A percentile compares a stretch with the other conserved stretches of the same genome.
Conservation (phyloP, 2,888 invertebrate genomes). For the Mystacides longicornis region DNA sequence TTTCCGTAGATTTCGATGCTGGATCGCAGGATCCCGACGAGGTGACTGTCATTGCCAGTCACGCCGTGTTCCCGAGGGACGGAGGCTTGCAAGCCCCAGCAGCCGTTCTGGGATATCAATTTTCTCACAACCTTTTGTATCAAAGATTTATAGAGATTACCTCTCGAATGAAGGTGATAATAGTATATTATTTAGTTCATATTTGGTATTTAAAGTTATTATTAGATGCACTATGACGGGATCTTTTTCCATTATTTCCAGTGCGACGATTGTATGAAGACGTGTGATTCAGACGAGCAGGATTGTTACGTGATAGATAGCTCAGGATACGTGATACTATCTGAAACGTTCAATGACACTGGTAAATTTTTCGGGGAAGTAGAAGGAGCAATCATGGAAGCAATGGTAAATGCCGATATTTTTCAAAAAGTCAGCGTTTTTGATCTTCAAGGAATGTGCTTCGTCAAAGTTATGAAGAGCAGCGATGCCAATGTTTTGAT, state of each 20-base stretch:
- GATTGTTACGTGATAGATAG: slow-evolving; percentile 88
- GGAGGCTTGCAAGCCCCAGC: slow-evolving; percentile 72
- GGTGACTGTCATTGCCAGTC: slow-evolving; percentile 69
- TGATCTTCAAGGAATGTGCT: slow-evolving; percentile 80
- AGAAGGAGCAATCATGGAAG: slow-evolving; percentile 68
- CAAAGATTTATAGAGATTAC: slow-evolving; percentile 65
- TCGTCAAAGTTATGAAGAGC: slow-evolving; percentile 34
- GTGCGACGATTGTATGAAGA: slow-evolving; percentile 46
- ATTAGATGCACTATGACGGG: neutral
- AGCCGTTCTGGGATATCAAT: slow-evolving; percentile 83
- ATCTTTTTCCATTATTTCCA: slow-evolving; percentile 30
- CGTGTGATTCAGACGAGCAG: slow-evolving; percentile 54
- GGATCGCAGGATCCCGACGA: slow-evolving; percentile 42
- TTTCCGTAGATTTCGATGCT: slow-evolving; percentile 61
- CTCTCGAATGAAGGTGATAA: slow-evolving; percentile 37
- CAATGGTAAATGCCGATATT: slow-evolving; percentile 62
- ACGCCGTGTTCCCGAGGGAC: slow-evolving; percentile 76
- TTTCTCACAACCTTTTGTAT: slow-evolving; percentile 63
- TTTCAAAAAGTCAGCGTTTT: slow-evolving; percentile 71
- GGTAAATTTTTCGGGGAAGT: slow-evolving; percentile 84
- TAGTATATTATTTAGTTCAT: neutral
- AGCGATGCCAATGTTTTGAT: slow-evolving; percentile 35
- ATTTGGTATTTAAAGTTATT: too few relatives aligned
- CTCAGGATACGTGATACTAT: slow-evolving; percentile 79
- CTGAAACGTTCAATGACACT: slow-evolving; percentile 57